Percentiles rank a stretch among this genome's conserved stretches.
Evolutionary conservation across 1,140 invertebrate genomes (phyloP).

Genomic region (Papilio polyxenes): DNA sequence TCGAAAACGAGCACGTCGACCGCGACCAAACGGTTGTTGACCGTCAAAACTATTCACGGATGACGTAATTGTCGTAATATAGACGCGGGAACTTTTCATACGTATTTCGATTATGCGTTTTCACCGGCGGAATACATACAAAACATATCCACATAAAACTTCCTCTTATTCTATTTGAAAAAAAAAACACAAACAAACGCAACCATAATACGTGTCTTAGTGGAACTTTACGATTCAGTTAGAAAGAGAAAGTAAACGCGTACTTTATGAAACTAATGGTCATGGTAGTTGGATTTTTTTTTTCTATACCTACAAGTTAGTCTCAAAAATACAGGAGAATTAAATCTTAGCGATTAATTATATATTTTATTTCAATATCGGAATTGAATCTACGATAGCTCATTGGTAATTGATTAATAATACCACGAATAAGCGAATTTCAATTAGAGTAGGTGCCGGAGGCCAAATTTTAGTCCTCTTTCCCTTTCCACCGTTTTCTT

Average conservation of each 20-base stretch:
- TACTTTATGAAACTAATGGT: no score
- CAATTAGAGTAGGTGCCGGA: not conserved
- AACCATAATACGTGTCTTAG: not conserved
- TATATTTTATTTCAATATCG: no score
- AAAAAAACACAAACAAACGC: not conserved
- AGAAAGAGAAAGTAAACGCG: conserved; percentile 7
- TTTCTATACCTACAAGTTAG: no score
- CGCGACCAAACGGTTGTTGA: conserved; percentile 69
- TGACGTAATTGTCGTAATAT: conserved; percentile 62
- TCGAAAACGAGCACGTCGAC: conserved; percentile 58
- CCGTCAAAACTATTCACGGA: conserved; percentile 63
- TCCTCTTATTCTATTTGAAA: not conserved
- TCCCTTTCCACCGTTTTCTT: no score
- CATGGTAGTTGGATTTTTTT: no score
- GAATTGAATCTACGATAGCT: not conserved
- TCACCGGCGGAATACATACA: not conserved
- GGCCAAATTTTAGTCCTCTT: no score
- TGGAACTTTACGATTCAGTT: not conserved
- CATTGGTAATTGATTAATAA: not conserved
- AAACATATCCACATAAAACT: not conserved
- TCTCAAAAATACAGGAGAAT: no score
- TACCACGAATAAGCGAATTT: not conserved
- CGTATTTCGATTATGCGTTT: not conserved
- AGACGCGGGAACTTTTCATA: conserved; percentile 45
- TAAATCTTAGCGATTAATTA: no score